Evolutionary conservation across 2,888 invertebrate genomes (phyloP).

Genomic region (Elmis aenea): DNA sequence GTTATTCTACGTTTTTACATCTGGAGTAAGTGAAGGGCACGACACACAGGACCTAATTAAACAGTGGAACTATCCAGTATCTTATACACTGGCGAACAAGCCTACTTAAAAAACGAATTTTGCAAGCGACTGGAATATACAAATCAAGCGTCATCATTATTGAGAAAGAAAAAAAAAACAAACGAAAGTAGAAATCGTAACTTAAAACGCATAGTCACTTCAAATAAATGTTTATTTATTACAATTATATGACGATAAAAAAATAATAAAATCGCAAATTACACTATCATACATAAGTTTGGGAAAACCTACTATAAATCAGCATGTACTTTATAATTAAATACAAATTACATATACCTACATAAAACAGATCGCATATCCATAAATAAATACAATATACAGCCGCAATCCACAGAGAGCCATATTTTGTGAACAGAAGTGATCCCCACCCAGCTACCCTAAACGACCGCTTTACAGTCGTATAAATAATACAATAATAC

Average conservation of each 20-base stretch:
- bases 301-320: conserved; percentile 17
- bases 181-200: conserved; percentile 12
- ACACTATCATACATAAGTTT: conserved; percentile 27
- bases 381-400: conserved; percentile 44
- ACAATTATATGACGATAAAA: conserved; percentile 10
- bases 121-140: conserved; percentile 13
- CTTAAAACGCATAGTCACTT: conserved; percentile 23
- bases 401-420: conserved; percentile 42
- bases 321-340: conserved; percentile 17
- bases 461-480: conserved; percentile 22
- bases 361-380: conserved; percentile 41
- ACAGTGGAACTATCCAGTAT: conserved; percentile 19
- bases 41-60: conserved; percentile 12
- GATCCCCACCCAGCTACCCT: conserved; percentile 51
- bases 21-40: conserved; percentile 7
- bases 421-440: conserved; percentile 39
- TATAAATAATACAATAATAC: conserved; percentile 14
- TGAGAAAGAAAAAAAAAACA: conserved; percentile 5
- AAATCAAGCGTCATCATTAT: conserved; percentile 9
- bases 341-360: conserved; percentile 17
- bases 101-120: conserved; percentile 14
- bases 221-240: too few species aligned
- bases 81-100: conserved; percentile 17
- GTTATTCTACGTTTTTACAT: conserved; percentile 23
- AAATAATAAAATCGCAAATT: too few species aligned